phyloP scores from a whole-genome alignment of 2,888 invertebrate species.

The Apocheima hispidaria region DNA sequence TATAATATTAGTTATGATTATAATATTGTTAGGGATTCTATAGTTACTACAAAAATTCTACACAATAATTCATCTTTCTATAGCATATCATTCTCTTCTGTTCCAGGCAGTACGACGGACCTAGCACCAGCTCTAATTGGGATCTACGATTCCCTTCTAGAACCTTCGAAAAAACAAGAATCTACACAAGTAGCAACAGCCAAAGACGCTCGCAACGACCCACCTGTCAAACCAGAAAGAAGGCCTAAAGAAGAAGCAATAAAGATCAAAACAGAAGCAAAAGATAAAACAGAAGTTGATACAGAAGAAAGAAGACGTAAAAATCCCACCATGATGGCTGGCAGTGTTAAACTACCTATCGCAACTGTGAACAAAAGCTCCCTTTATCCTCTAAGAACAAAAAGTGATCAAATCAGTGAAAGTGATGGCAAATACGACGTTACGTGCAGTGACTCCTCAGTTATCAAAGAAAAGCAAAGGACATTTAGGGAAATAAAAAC shows the following conservation, averaged over 20 bases:
- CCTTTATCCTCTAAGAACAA: constrained; percentile 74
- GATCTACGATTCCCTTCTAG: constrained; percentile 93
- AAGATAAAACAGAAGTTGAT: constrained; percentile 21
- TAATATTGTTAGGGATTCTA: too few species aligned
- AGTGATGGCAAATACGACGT: constrained; percentile 67
- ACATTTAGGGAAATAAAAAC: constrained; percentile 70
- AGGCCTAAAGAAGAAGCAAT: constrained; percentile 49
- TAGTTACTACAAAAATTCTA: not conserved
- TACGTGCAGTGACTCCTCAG: constrained; percentile 64
- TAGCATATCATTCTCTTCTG: constrained; percentile 54
- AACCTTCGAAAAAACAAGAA: constrained; percentile 73
- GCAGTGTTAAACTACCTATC: constrained; percentile 76
- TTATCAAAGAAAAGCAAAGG: constrained; percentile 66
- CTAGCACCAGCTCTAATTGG: constrained; percentile 94
- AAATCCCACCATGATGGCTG: constrained; percentile 70
- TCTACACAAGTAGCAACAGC: constrained; percentile 69
- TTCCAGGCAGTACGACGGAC: constrained; percentile 94
- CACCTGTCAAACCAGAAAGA: constrained; percentile 62
- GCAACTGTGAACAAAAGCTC: constrained; percentile 77
- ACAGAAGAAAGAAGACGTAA: constrained; percentile 51
- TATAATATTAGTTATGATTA: too few species aligned
- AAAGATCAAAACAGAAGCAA: constrained; percentile 25
- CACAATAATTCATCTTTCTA: not conserved
- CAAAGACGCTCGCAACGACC: constrained; percentile 82
- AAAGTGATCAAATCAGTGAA: constrained; percentile 75